phyloP scores from a whole-genome alignment of 2,797 vertebrate species.

The Acropternis orthonyx region DNA sequence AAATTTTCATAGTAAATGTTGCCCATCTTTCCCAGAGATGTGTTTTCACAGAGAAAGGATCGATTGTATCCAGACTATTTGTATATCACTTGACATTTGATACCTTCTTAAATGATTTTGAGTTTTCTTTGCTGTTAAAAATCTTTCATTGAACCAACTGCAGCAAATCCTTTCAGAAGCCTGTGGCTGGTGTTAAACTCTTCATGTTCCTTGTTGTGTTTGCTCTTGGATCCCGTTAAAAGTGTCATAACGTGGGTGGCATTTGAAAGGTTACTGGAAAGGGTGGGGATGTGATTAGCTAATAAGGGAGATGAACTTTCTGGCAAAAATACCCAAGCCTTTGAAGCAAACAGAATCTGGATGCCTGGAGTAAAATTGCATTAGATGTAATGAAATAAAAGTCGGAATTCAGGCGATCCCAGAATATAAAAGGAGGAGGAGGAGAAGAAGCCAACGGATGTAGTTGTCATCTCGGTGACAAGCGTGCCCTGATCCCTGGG shows the following conservation, averaged over 20 bases:
- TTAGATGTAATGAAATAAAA: slow-evolving; percentile 82
- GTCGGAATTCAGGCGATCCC: slow-evolving; percentile 71
- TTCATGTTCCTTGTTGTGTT: neutral
- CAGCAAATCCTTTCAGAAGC: neutral
- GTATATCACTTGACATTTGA: neutral
- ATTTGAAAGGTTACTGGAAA: slow-evolving; percentile 50
- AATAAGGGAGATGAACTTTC: slow-evolving; percentile 42
- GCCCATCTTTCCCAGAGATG: neutral
- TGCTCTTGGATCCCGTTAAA: neutral
- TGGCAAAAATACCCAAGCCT: slow-evolving; percentile 44
- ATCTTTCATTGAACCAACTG: neutral
- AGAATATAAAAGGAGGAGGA: neutral
- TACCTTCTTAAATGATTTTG: neutral
- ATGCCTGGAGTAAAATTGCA: slow-evolving; percentile 65
- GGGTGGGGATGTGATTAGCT: slow-evolving; percentile 53
- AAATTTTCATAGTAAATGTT: neutral
- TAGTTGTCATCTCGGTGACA: slow-evolving; percentile 79
- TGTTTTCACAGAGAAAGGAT: neutral
- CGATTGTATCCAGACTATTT: neutral
- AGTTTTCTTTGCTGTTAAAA: neutral
- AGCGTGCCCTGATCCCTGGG: slow-evolving; percentile 61
- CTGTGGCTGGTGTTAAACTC: neutral
- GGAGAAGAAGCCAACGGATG: slow-evolving; percentile 72
- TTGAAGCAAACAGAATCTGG: slow-evolving; percentile 47
- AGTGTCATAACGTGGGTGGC: slow-evolving; percentile 56